Conservation (phyloP, 2,113 vertebrate genomes). For the Penelope pileata region DNA sequence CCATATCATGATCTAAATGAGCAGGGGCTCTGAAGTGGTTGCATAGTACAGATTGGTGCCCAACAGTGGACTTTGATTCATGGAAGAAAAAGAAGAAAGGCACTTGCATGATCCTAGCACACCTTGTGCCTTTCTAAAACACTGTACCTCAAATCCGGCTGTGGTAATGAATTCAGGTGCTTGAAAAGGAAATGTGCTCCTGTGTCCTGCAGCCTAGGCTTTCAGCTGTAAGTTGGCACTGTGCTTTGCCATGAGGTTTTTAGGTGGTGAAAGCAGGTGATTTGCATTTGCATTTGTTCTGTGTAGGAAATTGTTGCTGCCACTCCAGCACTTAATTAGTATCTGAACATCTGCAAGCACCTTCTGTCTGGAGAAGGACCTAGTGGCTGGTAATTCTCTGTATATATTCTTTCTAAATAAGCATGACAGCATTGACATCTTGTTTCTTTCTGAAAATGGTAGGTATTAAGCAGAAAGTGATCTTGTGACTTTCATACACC, state of each 20-base stretch:
- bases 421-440: fast-evolving
- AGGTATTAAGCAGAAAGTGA: not conserved
- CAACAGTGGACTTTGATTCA: not conserved
- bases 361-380: not conserved
- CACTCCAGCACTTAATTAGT: not conserved
- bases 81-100: not conserved
- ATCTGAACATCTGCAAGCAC: not conserved
- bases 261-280: not conserved
- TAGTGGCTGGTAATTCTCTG: not conserved
- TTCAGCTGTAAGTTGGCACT: not conserved
- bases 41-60: not conserved
- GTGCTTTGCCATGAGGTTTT: not conserved
- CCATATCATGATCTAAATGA: not conserved
- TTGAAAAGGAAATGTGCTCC: not conserved
- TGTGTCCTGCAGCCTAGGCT: not conserved
- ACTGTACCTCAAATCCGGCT: not conserved
- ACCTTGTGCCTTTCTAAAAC: not conserved
- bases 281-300: not conserved
- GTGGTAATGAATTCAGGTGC: not conserved
- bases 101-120: not conserved
- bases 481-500: not conserved
- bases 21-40: not conserved
- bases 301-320: not conserved
- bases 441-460: not conserved
- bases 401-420: not conserved